phyloP scores from a whole-genome alignment of 2,888 invertebrate genomes.

The Drosophila limbata region DNA sequence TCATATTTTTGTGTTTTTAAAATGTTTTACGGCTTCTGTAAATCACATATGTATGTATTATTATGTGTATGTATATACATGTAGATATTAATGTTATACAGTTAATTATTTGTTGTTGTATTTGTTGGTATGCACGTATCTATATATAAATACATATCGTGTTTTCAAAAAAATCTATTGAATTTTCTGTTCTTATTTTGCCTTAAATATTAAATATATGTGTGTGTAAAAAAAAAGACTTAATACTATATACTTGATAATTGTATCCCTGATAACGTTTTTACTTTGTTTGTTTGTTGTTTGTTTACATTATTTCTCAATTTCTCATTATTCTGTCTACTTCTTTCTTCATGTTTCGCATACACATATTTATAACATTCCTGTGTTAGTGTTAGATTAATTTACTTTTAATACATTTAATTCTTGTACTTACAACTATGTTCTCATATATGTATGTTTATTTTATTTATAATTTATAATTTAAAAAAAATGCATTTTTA shows the following conservation, averaged over 20 bases:
- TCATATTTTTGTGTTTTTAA: conserved; percentile 32
- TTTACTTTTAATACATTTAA: conserved; percentile 53
- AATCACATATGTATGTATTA: conserved; percentile 40
- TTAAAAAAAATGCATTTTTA: conserved; percentile 40
- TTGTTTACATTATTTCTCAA: conserved; percentile 49
- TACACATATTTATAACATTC: conserved; percentile 52
- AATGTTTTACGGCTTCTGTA: conserved; percentile 42
- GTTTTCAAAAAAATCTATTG: conserved; percentile 44
- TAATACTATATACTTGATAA: conserved; percentile 73
- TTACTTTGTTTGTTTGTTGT: conserved; percentile 62
- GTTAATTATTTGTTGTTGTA: conserved; percentile 20
- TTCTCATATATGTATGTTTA: conserved; percentile 17
- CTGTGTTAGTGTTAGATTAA: conserved; percentile 50
- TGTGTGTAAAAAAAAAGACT: conserved; percentile 59
- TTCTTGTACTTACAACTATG: conserved; percentile 32
- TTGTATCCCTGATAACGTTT: conserved; percentile 78
- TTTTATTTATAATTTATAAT: neutral
- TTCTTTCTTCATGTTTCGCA: conserved; percentile 45
- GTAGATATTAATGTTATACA: neutral
- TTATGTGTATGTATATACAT: conserved; percentile 40
- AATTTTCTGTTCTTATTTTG: conserved; percentile 63
- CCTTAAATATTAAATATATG: conserved; percentile 46
- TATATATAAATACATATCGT: conserved; percentile 36
- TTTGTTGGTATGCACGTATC: conserved; percentile 43
- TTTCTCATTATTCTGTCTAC: conserved; percentile 18